Evolutionary conservation across 2,113 vertebrate genomes (phyloP).

Genomic region (Sander vitreus): DNA sequence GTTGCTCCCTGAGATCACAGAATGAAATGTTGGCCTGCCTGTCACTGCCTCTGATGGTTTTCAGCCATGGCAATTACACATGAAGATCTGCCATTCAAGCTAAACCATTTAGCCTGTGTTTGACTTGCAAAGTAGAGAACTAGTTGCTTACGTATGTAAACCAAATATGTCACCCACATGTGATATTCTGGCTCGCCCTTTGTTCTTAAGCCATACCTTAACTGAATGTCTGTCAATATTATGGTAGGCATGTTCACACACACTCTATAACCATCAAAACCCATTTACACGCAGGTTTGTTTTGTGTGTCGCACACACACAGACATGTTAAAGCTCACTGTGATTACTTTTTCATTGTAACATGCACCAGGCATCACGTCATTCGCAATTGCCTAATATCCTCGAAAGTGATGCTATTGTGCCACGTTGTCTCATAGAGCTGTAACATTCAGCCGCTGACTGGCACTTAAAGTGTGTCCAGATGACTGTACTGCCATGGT

Average conservation of each 20-base stretch:
- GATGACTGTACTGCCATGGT: neutral
- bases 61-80: constrained; percentile 18
- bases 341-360: neutral
- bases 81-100: constrained; percentile 37
- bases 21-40: constrained; percentile 17
- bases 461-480: neutral
- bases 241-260: constrained; percentile 25
- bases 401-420: neutral
- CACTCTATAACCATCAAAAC: constrained; percentile 16
- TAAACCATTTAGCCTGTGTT: constrained; percentile 32
- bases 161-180: constrained; percentile 16
- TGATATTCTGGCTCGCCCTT: neutral
- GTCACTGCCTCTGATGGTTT: constrained; percentile 66
- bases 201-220: neutral
- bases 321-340: neutral
- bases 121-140: constrained; percentile 30
- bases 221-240: neutral
- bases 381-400: neutral
- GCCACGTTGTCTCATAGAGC: neutral
- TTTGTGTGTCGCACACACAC: neutral
- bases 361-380: neutral
- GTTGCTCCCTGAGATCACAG: constrained; percentile 40
- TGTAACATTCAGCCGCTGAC: constrained; percentile 3
- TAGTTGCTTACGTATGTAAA: constrained; percentile 11
- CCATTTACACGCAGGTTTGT: constrained; percentile 1